Conservation (phyloP, 2,797 vertebrate genomes). For the Furcifer pardalis region DNA sequence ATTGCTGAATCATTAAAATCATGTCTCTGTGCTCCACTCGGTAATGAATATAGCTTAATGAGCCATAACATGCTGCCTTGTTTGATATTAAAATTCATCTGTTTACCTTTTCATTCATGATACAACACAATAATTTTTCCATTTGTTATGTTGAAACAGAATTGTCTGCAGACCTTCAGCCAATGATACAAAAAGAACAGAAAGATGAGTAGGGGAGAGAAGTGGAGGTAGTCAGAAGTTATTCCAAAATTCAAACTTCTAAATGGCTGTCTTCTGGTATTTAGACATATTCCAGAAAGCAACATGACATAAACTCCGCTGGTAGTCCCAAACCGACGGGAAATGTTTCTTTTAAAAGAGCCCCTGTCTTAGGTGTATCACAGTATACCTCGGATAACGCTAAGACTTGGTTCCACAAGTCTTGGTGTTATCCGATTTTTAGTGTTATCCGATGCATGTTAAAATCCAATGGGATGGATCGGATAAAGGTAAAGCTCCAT, state of each 20-base stretch:
- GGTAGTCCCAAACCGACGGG: no score
- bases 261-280: not conserved
- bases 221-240: no score
- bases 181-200: constrained; percentile 35
- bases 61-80: constrained; percentile 57
- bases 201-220: constrained; percentile 16
- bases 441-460: no score
- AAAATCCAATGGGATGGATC: no score
- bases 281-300: not conserved
- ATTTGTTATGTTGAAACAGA: constrained; percentile 46
- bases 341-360: not conserved
- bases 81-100: constrained; percentile 67
- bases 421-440: no score
- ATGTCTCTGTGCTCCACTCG: constrained; percentile 55
- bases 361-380: not conserved
- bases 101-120: constrained; percentile 66
- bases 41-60: constrained; percentile 69
- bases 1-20: constrained; percentile 54
- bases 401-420: no score
- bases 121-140: constrained; percentile 56
- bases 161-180: constrained; percentile 47
- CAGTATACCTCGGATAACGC: no score
- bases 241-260: not conserved
- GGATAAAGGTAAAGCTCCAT: no score
- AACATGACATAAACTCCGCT: no score